These are phyloP conservation scores for Himalopsyche tibetana DNA, from an alignment of 2,888 invertebrate species.

Conservation along the genomic window DNA sequence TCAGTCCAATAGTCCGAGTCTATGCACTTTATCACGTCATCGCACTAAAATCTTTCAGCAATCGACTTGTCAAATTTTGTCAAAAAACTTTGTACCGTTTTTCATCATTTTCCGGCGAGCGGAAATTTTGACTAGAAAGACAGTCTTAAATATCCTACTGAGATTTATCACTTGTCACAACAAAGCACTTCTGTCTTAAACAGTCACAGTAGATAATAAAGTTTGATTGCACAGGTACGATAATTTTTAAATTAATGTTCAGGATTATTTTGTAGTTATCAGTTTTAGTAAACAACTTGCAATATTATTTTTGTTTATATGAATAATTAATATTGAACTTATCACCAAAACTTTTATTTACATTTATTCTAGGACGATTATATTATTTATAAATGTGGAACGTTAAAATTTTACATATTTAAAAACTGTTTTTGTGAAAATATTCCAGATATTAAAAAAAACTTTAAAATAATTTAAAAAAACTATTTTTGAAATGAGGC, in stretches of 20 bases:
- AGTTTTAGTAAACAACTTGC: conserved; percentile 23
- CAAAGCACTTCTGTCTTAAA: conserved; percentile 5
- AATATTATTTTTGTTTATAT: conserved; percentile 8
- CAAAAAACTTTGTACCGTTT: neutral
- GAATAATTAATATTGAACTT: conserved; percentile 14
- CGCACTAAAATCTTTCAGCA: neutral
- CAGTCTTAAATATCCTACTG: neutral
- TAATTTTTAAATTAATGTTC: neutral
- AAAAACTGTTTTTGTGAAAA: neutral
- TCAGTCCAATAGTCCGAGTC: neutral
- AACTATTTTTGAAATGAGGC: conserved; percentile 11
- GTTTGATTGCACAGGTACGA: neutral
- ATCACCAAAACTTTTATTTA: conserved; percentile 53
- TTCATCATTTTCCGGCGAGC: neutral
- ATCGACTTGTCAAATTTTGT: neutral
- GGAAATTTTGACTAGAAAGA: neutral
- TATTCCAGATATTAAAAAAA: neutral
- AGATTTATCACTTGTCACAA: conserved; percentile 18
- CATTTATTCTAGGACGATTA: conserved; percentile 52
- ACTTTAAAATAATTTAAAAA: conserved; percentile 36
- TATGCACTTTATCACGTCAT: conserved; percentile 39
- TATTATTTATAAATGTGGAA: conserved; percentile 19
- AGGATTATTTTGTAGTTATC: neutral
- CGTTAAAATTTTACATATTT: conserved; percentile 20
- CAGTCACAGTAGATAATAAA: conserved; percentile 23